These are phyloP conservation scores for Onychorhynchus coronatus DNA, from an alignment of 2,113 vertebrate genomes.

Conservation along the genomic window DNA sequence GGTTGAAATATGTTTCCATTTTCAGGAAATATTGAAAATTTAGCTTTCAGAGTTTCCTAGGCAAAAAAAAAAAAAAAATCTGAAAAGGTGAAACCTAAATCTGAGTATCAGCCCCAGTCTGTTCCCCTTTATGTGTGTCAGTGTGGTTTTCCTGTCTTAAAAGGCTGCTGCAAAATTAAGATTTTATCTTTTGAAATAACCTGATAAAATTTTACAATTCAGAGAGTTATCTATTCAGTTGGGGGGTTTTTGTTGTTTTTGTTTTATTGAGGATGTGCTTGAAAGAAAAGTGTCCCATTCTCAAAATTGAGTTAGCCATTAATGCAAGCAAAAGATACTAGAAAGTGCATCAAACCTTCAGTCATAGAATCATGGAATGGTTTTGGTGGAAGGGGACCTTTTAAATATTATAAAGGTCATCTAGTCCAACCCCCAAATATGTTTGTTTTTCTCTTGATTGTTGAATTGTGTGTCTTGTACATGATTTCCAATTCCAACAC, in stretches of 20 bases:
- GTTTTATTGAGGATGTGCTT: background rate
- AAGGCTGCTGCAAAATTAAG: background rate
- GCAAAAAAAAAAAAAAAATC: background rate
- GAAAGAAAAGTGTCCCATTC: background rate
- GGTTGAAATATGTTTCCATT: background rate
- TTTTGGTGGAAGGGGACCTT: background rate
- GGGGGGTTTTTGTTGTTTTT: background rate
- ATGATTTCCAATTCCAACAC: background rate
- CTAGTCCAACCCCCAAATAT: background rate
- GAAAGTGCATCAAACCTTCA: background rate
- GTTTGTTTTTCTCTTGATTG: background rate
- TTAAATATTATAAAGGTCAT: background rate
- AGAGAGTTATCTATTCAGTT: background rate
- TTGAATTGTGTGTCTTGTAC: background rate
- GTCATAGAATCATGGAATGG: background rate
- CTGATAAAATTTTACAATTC: background rate
- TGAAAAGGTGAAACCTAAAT: background rate
- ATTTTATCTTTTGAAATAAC: background rate
- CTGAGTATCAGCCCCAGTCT: background rate
- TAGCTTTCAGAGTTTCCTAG: background rate
- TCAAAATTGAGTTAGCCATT: background rate
- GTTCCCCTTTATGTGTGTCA: background rate
- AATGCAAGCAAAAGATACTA: background rate
- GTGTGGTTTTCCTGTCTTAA: background rate
- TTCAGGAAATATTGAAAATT: background rate